These are phyloP conservation scores for Anoplophora glabripennis DNA, from an alignment of 1,140 invertebrate genomes.

Conservation along the genomic window DNA sequence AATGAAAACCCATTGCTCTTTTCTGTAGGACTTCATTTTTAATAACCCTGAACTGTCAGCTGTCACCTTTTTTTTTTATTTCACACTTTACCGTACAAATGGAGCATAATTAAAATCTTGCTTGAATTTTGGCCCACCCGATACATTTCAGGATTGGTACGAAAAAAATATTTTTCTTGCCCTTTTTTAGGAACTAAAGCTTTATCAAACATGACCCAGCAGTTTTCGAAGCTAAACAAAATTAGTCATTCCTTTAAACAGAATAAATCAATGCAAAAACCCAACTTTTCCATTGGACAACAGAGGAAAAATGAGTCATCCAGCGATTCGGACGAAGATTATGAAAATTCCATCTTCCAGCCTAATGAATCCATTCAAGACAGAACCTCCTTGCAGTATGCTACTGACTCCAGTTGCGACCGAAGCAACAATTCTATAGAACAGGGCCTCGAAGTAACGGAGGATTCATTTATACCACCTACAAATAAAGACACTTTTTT, in stretches of 20 bases:
- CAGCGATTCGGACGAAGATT: constrained; percentile 54
- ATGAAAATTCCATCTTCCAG: constrained; percentile 54
- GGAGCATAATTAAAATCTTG: no score
- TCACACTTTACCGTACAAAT: no score
- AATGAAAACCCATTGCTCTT: no score
- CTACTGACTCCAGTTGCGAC: constrained; percentile 17
- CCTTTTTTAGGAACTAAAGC: constrained; percentile 67
- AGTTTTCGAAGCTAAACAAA: constrained; percentile 78
- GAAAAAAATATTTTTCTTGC: not conserved
- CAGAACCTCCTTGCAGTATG: constrained; percentile 7
- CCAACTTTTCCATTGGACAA: constrained; percentile 54
- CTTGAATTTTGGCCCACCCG: no score
- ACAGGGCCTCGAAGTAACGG: constrained; percentile 36
- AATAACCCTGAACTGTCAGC: no score
- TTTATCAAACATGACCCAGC: constrained; percentile 77
- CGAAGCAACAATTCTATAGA: constrained; percentile 13
- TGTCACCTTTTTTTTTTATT: no score
- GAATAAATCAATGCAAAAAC: constrained; percentile 44
- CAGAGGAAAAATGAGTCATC: constrained; percentile 38
- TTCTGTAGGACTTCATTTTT: no score
- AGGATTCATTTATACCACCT: constrained; percentile 24
- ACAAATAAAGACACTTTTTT: constrained; percentile 53
- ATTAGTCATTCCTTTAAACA: constrained; percentile 67
- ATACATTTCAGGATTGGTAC: no score
- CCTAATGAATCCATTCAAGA: constrained; percentile 36